Evolutionary conservation across 2,888 invertebrate genomes (phyloP).

Genomic region (Oscheius sp.): DNA sequence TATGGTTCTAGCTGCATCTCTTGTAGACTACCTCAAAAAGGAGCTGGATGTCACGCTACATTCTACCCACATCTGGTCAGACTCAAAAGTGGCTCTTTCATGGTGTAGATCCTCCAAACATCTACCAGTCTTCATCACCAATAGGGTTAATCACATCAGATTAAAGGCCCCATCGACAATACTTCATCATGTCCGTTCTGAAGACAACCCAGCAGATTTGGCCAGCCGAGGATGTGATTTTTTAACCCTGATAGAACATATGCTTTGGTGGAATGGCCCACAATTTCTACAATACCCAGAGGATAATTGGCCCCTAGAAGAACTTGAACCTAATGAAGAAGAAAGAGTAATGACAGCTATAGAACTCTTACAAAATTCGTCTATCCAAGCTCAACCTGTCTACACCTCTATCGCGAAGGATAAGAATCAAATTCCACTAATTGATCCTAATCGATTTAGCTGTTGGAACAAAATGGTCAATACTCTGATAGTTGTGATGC

Average conservation of each 20-base stretch:
- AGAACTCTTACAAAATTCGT: no score
- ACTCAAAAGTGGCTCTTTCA: conserved; percentile 27
- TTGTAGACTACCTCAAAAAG: neutral
- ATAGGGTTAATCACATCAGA: neutral
- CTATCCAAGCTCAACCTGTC: no score
- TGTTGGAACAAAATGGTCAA: no score
- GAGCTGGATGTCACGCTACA: neutral
- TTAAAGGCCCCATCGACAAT: neutral
- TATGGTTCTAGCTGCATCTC: conserved; percentile 14
- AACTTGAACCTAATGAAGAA: no score
- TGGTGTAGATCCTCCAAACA: conserved; percentile 21
- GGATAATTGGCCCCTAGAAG: no score
- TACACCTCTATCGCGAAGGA: no score
- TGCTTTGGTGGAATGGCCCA: conserved; percentile 16
- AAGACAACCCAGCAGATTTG: conserved; percentile 64
- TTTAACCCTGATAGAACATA: neutral
- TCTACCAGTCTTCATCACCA: neutral
- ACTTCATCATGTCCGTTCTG: conserved; percentile 53
- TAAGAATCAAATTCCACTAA: no score
- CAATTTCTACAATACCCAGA: neutral
- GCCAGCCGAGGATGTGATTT: conserved; percentile 45
- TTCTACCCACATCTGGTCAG: conserved; percentile 27
- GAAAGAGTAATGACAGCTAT: no score
- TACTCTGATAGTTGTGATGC: no score
- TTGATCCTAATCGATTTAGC: no score